These are phyloP conservation scores for Stenopsyche tienmushanensis DNA, from an alignment of 1,140 invertebrate genomes.

Conservation along the genomic window DNA sequence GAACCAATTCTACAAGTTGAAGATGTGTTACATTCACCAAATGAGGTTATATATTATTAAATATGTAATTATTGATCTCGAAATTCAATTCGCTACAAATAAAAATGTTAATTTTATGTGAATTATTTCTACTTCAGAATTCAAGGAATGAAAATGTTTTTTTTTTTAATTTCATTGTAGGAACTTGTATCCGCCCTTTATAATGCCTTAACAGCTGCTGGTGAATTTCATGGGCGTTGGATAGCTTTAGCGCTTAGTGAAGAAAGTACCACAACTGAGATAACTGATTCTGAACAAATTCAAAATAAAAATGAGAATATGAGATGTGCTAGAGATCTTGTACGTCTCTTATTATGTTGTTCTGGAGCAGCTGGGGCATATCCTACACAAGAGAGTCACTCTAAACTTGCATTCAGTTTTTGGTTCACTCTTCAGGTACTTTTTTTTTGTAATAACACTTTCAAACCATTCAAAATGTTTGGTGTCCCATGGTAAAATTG, in stretches of 20 bases:
- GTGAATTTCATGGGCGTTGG: slow-evolving; percentile 48
- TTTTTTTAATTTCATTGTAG: slow-evolving; percentile 41
- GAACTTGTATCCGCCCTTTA: slow-evolving; percentile 51
- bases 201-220: slow-evolving; percentile 50
- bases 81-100: neutral
- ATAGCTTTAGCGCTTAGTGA: slow-evolving; percentile 49
- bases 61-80: neutral
- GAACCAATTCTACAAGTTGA: slow-evolving; percentile 45
- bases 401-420: slow-evolving; percentile 81
- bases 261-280: slow-evolving; percentile 1
- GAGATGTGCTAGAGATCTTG: slow-evolving; percentile 49
- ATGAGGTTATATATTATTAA: slow-evolving; percentile 44
- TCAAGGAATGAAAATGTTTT: too few species aligned
- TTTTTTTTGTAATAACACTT: too few species aligned
- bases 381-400: slow-evolving; percentile 80
- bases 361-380: slow-evolving; percentile 78
- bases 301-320: slow-evolving; percentile 17
- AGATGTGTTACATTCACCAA: slow-evolving; percentile 47
- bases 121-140: too few species aligned
- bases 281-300: neutral
- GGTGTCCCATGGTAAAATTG: too few species aligned
- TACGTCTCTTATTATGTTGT: slow-evolving; percentile 69
- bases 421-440: slow-evolving; percentile 86
- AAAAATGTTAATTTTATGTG: neutral
- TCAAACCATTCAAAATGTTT: too few species aligned